phyloP scores from a whole-genome alignment of 2,888 invertebrate species.

The Campaea margaritaria region DNA sequence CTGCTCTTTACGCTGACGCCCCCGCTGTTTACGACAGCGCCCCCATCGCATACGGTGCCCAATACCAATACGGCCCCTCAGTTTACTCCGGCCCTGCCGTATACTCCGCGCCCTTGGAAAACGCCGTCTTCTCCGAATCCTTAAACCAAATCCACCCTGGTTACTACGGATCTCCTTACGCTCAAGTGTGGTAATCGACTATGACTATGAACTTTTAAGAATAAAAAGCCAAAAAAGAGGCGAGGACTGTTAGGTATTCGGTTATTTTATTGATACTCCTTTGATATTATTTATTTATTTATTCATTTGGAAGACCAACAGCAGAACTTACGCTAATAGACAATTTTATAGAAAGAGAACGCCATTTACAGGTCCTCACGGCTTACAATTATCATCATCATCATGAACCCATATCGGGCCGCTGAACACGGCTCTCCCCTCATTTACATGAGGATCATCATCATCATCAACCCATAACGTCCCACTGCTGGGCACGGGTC shows the following conservation, averaged over 20 bases:
- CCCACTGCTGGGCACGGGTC: too few relatives aligned
- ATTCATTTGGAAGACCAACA: too few relatives aligned
- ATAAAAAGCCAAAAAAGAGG: constrained; percentile 42
- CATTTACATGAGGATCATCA: too few relatives aligned
- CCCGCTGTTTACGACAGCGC: background rate
- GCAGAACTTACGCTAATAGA: too few relatives aligned
- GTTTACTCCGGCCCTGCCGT: background rate
- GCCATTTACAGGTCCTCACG: too few relatives aligned
- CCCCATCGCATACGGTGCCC: background rate
- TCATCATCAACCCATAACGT: too few relatives aligned
- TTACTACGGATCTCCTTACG: constrained; percentile 2
- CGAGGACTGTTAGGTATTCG: constrained; percentile 31
- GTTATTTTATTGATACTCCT: constrained; percentile 24
- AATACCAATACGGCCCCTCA: background rate
- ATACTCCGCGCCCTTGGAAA: background rate
- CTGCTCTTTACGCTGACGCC: constrained; percentile 5
- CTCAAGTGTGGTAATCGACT: constrained; percentile 35
- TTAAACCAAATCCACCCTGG: background rate
- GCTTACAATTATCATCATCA: too few relatives aligned
- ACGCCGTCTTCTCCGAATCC: background rate
- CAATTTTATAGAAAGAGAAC: too few relatives aligned
- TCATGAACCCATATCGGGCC: too few relatives aligned
- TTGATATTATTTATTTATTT: too few relatives aligned
- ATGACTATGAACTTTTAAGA: constrained; percentile 13
- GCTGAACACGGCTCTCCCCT: too few relatives aligned